These are phyloP conservation scores for Microcebus tavaratra DNA, from an alignment of 2,113 vertebrate species.

Conservation along the genomic window DNA sequence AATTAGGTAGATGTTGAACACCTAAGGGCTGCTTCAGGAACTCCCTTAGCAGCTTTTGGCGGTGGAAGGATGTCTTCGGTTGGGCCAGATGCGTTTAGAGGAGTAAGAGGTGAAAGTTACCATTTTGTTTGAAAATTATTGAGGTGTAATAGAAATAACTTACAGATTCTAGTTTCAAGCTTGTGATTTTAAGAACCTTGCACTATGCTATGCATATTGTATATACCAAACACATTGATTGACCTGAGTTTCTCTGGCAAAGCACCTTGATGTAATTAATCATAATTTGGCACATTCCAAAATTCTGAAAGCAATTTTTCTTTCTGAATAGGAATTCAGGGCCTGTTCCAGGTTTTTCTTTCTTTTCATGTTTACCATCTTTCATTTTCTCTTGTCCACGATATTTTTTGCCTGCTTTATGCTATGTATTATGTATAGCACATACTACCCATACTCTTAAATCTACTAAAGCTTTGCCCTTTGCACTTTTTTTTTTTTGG, in stretches of 20 bases:
- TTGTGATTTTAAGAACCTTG: not conserved
- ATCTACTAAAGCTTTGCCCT: not conserved
- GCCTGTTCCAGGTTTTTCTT: not conserved
- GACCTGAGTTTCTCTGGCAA: not conserved
- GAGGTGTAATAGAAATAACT: not conserved
- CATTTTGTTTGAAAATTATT: not conserved
- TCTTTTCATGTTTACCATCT: not conserved
- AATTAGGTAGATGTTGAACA: not conserved
- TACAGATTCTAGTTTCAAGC: not conserved
- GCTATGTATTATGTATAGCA: not conserved
- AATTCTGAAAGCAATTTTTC: not conserved
- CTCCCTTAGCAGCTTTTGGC: not conserved
- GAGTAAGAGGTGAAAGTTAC: not conserved
- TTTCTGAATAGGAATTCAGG: not conserved
- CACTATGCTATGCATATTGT: rapidly evolving
- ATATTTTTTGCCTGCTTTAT: not conserved
- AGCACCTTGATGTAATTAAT: not conserved
- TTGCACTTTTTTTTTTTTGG: not conserved
- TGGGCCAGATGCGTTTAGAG: not conserved
- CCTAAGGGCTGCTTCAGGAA: no score
- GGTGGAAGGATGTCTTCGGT: not conserved
- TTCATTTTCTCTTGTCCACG: not conserved
- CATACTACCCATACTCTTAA: not conserved
- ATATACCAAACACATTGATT: not conserved
- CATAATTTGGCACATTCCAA: not conserved